Base-by-base conservation (phyloP, 1,140 invertebrate species). In the Proctacanthus coquilletti region DNA sequence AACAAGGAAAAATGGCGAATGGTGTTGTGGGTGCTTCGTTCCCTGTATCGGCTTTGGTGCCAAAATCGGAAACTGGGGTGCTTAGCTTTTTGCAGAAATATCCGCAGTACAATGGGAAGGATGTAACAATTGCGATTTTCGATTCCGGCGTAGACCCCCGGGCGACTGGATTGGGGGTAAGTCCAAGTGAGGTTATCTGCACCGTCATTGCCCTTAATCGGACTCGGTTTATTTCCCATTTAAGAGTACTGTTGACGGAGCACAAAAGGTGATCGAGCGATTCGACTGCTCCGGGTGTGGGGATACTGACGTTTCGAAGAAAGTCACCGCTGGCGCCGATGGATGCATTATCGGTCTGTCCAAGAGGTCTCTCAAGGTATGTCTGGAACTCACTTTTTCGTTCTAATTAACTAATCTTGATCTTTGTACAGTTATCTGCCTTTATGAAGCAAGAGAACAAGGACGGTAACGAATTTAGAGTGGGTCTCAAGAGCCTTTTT, bases 111-210 rank as follows among this genome's bases (percentile, higher is more conserved):
- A 92, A 98, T 74, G 94, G 94, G 6, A 72, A 84, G 55, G 84
- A 80, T 53, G 77, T 85, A 21, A 65, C 84, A 45, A 93, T 98
- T 55, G 95, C 92, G 27, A 88, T 98, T 55, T 80, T 98, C 42
- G 95, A 98, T 67, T 94, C 92, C 20, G 95, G 95, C 13, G 83
- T 98, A 39, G 95, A 98, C 71, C 93, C 94, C 23, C 86, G 85
- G 31, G 88, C 91, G 11, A 72, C 80, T 40, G 94, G 93, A 40
- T 71, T 98, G 47, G 78, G 93, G 77, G 92, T 96, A 70, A 65
- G 57, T 53, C n/a, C n/a, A n/a, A n/a, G n/a, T n/a, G n/a, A n/a
- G n/a, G n/a, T n/a, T n/a, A n/a, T n/a, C n/a, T n/a, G n/a, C n/a
- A n/a, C n/a, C n/a, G n/a, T n/a, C n/a, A n/a, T n/a, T n/a, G n/a